Base-by-base conservation (phyloP, 1,140 invertebrate species). In the Drosophila punjabiensis region DNA sequence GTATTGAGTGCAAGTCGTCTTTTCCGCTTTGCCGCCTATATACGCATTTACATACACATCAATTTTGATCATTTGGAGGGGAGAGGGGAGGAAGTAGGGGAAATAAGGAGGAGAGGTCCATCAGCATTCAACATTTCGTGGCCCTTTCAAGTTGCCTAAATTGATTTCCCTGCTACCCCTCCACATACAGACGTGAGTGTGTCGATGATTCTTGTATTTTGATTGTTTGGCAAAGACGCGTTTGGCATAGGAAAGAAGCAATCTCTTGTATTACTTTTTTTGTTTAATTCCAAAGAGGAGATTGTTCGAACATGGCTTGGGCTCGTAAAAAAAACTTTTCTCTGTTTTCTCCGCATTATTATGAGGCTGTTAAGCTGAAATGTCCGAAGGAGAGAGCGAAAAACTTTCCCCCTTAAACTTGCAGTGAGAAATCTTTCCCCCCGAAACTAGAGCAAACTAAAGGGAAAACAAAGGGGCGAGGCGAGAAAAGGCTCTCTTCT, bases 131-230 rank as follows among this genome's bases (percentile, higher is more conserved):
- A 64, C 83, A 82, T 75, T 86, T 82, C 52, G 83, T 37, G 84
- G 82, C 61, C 62, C 68, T 86, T 85, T 82, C 79, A 86, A 85
- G 82, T 86, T 84, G 74, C 50, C 85, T 60, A 88, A 88, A 88
- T 89, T 88, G 85, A 89, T 85, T 88, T 89, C 80, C 81, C 81
- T 79, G 77, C 71, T 87, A 82, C 76, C 74, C 70, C n/a, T 3
- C 24, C 4, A 2, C 50, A 3, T 76, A 6, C 11, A 20, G n/a
- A 89, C 77, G 68, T 79, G 75, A 47, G 60, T 50, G 75, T 47
- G 71, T 50, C 71, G 65, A 79, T 79, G 77, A 68, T 70, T 70
- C 77, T 64, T 79, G 76, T 79, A 73, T 66, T 79, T 64, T 79
- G 76, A 79, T 79, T 79, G 76, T 79, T 79, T 79, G 48, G 43